Evolutionary conservation across 1,140 invertebrate genomes (phyloP), one percentile per base, ranked within the genome.

Genomic region (Drosophila kohkoa): DNA sequence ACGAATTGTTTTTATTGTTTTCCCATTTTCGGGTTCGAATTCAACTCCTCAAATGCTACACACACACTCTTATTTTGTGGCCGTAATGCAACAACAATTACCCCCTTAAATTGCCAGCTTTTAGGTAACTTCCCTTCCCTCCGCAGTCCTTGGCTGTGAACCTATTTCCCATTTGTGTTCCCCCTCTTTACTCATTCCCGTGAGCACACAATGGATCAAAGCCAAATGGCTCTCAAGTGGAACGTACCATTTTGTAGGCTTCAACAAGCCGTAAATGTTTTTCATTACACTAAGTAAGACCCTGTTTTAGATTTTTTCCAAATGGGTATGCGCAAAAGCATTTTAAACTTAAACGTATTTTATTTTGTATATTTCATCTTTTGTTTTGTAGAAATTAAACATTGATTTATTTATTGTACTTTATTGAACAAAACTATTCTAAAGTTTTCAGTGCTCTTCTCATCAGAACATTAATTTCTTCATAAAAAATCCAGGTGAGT

Each of bases 1-100:
- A 81, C 86, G 85, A 79, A 89, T 74, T 78, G 75, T 71, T 88
- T 87, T 89, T 80, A 88, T 89, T 90, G 85, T 89, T 66, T 75
- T 15, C 6, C 35, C 7, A 32, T 69, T 68, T 43, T 32, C n/a
- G 43, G n/a, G 35, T 38, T 38, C 8, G 35, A 38, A 13, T 16
- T 25, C 45, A 51, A 2, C 49, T 52, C 49, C 11, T 16, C n/a
- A 64, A 62, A 64, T 52, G 55, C 10, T 28, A n/a, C 6, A 28
- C 5, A 46, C 20, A 25, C 20, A 25, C 6, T n/a, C 5, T 32
- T 4, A 35, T 5, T 15, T 35, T 11, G 45, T 4, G 5, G 30
- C 6, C 45, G 35, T n/a, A 59, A 59, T 45, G 13, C 32, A 20
- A 55, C 30, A 6, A 16, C 32, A 57, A 57, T 16, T 38, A 5